A percentile compares a stretch with the other conserved stretches of the same genome.
Conservation (phyloP, 2,113 vertebrate species). For the Strix uralensis region DNA sequence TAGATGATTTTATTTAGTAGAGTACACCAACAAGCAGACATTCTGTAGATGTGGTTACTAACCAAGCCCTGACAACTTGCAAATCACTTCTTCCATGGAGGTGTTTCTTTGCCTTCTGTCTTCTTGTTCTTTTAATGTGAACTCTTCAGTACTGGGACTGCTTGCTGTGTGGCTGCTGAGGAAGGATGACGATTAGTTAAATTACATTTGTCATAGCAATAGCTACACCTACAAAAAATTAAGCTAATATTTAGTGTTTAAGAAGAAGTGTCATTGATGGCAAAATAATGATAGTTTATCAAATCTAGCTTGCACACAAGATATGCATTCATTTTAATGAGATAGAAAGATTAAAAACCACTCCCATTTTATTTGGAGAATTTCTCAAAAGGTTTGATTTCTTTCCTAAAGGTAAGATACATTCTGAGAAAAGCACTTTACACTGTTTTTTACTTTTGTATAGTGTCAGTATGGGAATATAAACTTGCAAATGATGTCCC, state of each 20-base stretch:
- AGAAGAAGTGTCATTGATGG: not conserved
- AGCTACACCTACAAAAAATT: not conserved
- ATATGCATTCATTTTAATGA: not conserved
- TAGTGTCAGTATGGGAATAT: not conserved
- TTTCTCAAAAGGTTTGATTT: not conserved
- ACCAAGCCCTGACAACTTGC: not conserved
- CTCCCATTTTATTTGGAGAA: not conserved
- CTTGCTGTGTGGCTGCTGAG: not conserved
- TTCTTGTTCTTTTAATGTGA: not conserved
- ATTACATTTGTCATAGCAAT: not conserved
- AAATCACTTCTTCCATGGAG: not conserved
- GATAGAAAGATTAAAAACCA: not conserved
- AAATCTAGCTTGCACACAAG: not conserved
- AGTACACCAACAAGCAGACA: not conserved
- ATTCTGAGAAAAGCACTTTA: not conserved
- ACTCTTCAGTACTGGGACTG: not conserved
- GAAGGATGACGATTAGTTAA: not conserved
- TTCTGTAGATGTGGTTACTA: not conserved
- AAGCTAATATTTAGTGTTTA: not conserved
- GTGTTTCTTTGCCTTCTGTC: not conserved
- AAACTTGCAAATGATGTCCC: not conserved
- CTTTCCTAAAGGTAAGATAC: not conserved
- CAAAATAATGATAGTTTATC: not conserved
- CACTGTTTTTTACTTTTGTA: not conserved
- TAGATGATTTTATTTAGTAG: not conserved